Evolutionary conservation across 2,113 vertebrate genomes (phyloP).

Genomic region (Marmota flaviventris): DNA sequence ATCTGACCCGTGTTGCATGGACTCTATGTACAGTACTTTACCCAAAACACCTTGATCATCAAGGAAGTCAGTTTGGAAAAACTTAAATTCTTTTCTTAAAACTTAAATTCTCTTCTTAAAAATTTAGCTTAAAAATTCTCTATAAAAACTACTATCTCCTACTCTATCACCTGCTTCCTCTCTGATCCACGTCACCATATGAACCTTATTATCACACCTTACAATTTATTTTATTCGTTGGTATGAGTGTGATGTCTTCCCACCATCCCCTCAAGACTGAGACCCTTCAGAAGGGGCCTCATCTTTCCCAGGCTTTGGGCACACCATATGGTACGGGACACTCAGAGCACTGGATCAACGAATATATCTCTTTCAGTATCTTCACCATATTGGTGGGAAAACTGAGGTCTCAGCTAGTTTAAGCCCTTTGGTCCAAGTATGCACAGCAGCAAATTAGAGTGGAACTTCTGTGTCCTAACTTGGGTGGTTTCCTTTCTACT

Average conservation of each 20-base stretch:
- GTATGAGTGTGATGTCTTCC: background rate
- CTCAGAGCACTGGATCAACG: background rate
- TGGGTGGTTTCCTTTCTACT: background rate
- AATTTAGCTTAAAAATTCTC: background rate
- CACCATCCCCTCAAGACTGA: background rate
- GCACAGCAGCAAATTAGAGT: background rate
- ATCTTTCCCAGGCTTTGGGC: background rate
- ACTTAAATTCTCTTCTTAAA: background rate
- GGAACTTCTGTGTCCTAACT: background rate
- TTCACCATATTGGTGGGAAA: background rate
- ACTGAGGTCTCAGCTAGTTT: background rate
- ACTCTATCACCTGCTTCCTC: background rate
- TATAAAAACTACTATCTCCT: background rate
- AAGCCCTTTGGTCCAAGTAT: background rate
- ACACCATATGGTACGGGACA: rapidly evolving
- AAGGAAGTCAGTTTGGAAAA: background rate
- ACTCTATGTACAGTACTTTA: background rate
- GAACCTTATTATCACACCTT: background rate
- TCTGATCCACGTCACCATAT: rapidly evolving
- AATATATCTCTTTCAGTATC: background rate
- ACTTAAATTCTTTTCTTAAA: background rate
- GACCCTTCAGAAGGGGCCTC: background rate
- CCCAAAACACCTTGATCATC: background rate
- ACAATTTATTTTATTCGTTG: background rate
- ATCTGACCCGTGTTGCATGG: background rate